These are phyloP conservation scores for Passer montanus DNA, from an alignment of 2,113 vertebrate species.

Conservation along the genomic window DNA sequence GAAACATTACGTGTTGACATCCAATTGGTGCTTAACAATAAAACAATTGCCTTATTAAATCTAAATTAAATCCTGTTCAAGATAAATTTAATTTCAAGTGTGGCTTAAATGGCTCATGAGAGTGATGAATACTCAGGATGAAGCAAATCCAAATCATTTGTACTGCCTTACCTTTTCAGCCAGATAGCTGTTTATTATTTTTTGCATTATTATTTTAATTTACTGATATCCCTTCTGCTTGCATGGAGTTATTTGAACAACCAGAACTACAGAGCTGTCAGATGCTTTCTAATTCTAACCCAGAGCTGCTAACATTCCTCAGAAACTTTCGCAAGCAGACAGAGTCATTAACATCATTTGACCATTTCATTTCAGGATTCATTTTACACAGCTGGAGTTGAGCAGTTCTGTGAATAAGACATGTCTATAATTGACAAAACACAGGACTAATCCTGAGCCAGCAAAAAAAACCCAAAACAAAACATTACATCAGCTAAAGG, in stretches of 20 bases:
- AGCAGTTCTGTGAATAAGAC: slow-evolving; percentile 4
- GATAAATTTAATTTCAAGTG: slow-evolving; percentile 52
- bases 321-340: slow-evolving; percentile 26
- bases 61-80: slow-evolving; percentile 59
- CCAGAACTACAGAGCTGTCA: slow-evolving; percentile 13
- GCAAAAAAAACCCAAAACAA: too few relatives aligned
- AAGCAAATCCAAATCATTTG: background rate
- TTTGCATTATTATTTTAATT: slow-evolving; percentile 38
- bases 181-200: slow-evolving; percentile 23
- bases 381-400: slow-evolving; percentile 55
- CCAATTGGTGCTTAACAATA: slow-evolving; percentile 39
- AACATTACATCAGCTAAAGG: background rate
- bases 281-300: slow-evolving; percentile 19
- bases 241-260: background rate
- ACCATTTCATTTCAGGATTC: slow-evolving; percentile 50
- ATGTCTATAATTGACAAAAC: slow-evolving; percentile 40
- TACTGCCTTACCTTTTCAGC: slow-evolving; percentile 29
- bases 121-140: slow-evolving; percentile 45
- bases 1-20: slow-evolving; percentile 32
- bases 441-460: background rate
- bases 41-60: slow-evolving; percentile 65
- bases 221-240: background rate
- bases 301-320: slow-evolving; percentile 29
- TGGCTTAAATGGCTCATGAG: slow-evolving; percentile 30
- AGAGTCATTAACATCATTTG: slow-evolving; percentile 62